Evolutionary conservation across 2,888 invertebrate species (phyloP).

Genomic region (Embidobia sp.): DNA sequence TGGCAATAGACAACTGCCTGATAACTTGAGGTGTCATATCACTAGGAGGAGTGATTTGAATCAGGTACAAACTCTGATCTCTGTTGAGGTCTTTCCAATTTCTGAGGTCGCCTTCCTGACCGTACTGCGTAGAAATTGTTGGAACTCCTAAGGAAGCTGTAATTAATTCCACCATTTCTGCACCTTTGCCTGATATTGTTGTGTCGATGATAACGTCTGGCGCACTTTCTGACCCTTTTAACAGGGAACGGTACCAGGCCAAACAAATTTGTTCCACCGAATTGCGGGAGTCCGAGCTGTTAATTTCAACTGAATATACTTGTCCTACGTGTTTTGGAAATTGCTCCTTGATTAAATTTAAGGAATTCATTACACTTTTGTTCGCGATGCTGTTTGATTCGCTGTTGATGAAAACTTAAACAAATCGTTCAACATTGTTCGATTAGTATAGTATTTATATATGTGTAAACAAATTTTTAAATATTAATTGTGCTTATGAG

Average conservation of each 20-base stretch:
- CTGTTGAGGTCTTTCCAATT: conserved; percentile 88
- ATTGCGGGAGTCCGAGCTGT: conserved; percentile 70
- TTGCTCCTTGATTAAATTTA: conserved; percentile 71
- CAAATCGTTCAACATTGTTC: no score
- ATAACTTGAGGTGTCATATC: conserved; percentile 93
- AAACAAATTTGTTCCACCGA: conserved; percentile 73
- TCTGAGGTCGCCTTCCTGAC: conserved; percentile 89
- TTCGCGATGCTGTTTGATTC: conserved; percentile 73
- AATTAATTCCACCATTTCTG: conserved; percentile 93
- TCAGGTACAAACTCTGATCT: conserved; percentile 88
- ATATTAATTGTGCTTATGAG: no score
- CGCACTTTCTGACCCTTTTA: conserved; percentile 84
- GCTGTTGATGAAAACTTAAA: conserved; percentile 76
- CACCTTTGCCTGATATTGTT: conserved; percentile 90
- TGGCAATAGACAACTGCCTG: conserved; percentile 84
- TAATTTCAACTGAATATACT: conserved; percentile 70
- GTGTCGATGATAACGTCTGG: conserved; percentile 92
- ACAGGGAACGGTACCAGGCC: conserved; percentile 71
- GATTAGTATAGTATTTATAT: no score
- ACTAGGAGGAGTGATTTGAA: conserved; percentile 93
- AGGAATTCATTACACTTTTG: conserved; percentile 72
- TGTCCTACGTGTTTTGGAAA: conserved; percentile 71
- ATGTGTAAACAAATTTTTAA: no score
- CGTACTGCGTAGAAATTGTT: conserved; percentile 92
- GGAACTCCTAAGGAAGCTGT: conserved; percentile 90